Evolutionary conservation across 1,140 invertebrate species (phyloP).

Genomic region (Archegozetes longisetosus): DNA sequence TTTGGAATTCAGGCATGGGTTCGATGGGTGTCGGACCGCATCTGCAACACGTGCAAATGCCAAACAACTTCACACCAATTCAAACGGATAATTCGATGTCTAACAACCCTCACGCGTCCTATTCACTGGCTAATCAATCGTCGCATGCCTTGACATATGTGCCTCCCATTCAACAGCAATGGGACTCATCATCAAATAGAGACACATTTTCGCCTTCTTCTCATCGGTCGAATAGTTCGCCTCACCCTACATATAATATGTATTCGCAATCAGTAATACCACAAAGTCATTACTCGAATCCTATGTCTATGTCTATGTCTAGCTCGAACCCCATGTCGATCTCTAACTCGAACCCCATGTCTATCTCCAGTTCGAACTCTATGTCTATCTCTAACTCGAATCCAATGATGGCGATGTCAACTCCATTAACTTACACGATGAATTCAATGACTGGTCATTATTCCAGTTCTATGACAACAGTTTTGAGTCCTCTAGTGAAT

Average conservation of each 20-base stretch:
- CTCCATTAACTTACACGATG: neutral
- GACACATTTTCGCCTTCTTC: neutral
- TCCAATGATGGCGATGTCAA: neutral
- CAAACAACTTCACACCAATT: neutral
- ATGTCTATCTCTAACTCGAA: neutral
- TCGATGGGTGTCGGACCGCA: neutral
- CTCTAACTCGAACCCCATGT: neutral
- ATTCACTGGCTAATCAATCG: neutral
- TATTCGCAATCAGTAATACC: neutral
- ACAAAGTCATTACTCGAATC: neutral
- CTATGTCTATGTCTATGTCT: neutral
- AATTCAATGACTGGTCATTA: neutral
- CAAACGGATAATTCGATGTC: neutral
- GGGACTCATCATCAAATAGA: neutral
- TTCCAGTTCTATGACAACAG: neutral
- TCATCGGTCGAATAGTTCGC: neutral
- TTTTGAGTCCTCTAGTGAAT: no score
- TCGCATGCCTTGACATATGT: neutral
- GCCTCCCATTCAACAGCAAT: neutral
- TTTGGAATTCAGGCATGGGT: neutral
- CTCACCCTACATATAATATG: neutral
- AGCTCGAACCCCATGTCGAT: neutral
- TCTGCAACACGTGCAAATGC: neutral
- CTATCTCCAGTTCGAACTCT: neutral
- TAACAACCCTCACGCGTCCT: neutral